phyloP scores from a whole-genome alignment of 64 coral and sea anemone species.

The Montipora capricornis region DNA sequence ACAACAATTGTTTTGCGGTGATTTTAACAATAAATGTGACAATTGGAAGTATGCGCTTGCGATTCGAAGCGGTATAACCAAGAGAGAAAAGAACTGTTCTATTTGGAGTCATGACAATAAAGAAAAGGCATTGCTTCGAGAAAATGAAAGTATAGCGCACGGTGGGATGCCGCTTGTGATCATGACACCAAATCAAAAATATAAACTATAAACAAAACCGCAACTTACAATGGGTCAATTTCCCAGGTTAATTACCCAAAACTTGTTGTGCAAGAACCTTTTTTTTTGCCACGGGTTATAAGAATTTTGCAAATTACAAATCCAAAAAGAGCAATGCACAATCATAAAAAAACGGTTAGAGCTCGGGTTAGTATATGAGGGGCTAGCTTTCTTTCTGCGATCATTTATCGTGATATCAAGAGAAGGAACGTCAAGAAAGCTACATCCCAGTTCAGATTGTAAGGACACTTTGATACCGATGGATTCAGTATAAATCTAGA shows the following conservation, averaged over 20 bases:
- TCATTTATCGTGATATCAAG: too few relatives aligned
- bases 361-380: too few relatives aligned
- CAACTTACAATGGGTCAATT: neutral
- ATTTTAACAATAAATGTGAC: neutral
- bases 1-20: neutral
- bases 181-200: conserved; percentile 33
- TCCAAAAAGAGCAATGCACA: too few relatives aligned
- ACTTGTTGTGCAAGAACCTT: neutral
- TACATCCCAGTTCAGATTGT: too few relatives aligned
- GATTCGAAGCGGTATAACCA: neutral
- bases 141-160: conserved; percentile 2
- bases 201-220: conserved; percentile 2
- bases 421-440: too few relatives aligned
- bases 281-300: too few relatives aligned
- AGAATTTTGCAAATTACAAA: too few relatives aligned
- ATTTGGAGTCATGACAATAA: neutral
- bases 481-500: too few relatives aligned
- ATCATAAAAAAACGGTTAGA: too few relatives aligned
- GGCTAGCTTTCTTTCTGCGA: too few relatives aligned
- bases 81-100: neutral
- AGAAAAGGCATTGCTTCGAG: neutral
- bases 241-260: neutral
- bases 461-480: too few relatives aligned
- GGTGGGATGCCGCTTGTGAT: neutral
- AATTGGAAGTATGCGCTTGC: neutral